phyloP scores from a whole-genome alignment of 2,113 vertebrate species.

The Microtus pennsylvanicus region DNA sequence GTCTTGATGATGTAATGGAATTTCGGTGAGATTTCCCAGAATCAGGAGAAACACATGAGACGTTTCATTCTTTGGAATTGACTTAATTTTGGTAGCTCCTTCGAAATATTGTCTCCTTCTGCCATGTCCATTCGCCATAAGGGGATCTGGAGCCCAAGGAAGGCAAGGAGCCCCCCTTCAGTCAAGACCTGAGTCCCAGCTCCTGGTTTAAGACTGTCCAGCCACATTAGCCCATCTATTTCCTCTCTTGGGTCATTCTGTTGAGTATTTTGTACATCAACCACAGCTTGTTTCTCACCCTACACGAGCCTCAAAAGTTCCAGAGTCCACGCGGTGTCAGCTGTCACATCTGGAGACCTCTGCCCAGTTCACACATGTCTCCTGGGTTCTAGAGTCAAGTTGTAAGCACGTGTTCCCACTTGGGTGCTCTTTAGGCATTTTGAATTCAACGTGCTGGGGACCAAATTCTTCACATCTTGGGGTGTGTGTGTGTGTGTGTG shows the following conservation, averaged over 20 bases:
- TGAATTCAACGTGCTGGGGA: background rate
- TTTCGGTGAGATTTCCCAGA: background rate
- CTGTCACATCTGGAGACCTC: background rate
- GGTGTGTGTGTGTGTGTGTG: background rate
- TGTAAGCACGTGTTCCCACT: background rate
- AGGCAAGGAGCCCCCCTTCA: background rate
- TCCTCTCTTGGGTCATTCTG: background rate
- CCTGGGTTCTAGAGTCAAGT: background rate
- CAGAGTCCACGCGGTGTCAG: background rate
- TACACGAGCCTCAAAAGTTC: background rate
- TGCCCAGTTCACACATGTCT: background rate
- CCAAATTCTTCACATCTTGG: background rate
- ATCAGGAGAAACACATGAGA: background rate
- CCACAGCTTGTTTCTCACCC: background rate
- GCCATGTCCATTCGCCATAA: background rate
- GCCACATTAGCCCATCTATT: background rate
- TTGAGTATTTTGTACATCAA: background rate
- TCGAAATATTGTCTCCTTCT: background rate
- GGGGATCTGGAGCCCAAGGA: background rate
- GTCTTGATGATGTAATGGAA: constrained; percentile 32
- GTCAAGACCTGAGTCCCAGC: background rate
- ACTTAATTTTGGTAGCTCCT: background rate
- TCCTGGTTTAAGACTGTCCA: background rate
- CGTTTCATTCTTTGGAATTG: background rate
- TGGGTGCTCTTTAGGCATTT: background rate